phyloP scores from a whole-genome alignment of 2,113 vertebrate genomes.

The Dipodomys merriami region DNA sequence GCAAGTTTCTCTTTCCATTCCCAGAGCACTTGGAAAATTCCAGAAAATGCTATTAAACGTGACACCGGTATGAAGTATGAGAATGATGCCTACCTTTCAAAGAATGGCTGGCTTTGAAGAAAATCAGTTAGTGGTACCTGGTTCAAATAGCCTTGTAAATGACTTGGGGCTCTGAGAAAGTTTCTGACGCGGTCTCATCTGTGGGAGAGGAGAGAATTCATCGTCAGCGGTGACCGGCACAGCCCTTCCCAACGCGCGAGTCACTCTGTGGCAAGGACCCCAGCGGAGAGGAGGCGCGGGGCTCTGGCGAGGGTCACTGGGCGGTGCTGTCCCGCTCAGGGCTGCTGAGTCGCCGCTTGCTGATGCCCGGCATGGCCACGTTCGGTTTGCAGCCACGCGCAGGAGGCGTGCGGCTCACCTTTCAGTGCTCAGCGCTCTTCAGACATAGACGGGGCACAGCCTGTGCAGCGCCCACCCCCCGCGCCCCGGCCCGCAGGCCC shows the following conservation, averaged over 20 bases:
- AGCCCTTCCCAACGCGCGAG: too few relatives aligned
- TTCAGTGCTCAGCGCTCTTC: background rate
- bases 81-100: background rate
- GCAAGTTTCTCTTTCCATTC: constrained; percentile 8
- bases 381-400: background rate
- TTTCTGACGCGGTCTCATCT: background rate
- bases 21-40: constrained; percentile 41
- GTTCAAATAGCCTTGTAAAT: constrained; percentile 8
- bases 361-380: too few relatives aligned
- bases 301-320: too few relatives aligned
- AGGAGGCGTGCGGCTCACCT: rapidly evolving
- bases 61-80: background rate
- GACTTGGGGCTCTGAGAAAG: background rate
- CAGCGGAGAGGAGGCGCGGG: too few relatives aligned
- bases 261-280: too few relatives aligned
- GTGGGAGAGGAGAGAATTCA: too few relatives aligned
- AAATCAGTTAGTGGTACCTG: background rate
- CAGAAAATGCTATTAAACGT: constrained; percentile 17
- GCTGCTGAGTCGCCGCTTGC: too few relatives aligned
- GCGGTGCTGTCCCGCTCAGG: too few relatives aligned
- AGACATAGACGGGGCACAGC: background rate
- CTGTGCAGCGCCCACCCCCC: background rate
- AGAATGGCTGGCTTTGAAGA: background rate
- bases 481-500: too few relatives aligned
- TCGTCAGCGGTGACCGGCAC: too few relatives aligned